phyloP scores from a whole-genome alignment of 2,797 vertebrate species.

The Netta rufina region DNA sequence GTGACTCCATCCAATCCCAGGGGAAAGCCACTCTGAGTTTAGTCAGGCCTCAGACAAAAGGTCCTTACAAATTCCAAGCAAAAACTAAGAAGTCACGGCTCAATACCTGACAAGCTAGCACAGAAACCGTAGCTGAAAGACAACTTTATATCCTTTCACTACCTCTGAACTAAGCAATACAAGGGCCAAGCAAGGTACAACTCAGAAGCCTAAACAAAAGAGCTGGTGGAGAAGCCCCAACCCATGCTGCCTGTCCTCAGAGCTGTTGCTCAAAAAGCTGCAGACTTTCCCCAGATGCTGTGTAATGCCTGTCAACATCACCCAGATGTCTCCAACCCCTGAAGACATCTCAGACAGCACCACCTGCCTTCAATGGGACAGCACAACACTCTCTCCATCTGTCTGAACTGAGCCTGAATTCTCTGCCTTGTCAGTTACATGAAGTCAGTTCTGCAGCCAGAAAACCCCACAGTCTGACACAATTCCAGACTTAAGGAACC shows the following conservation, averaged over 20 bases:
- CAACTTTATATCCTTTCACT: neutral
- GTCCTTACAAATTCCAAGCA: neutral
- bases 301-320: neutral
- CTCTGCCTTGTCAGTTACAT: neutral
- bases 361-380: neutral
- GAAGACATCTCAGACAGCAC: neutral
- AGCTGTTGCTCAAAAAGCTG: neutral
- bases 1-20: neutral
- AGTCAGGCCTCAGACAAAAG: neutral
- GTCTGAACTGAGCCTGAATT: neutral
- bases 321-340: neutral
- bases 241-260: neutral
- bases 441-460: neutral
- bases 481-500: neutral
- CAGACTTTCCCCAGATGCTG: neutral
- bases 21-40: neutral
- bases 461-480: neutral
- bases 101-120: neutral
- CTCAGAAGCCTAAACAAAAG: neutral
- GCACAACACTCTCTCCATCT: neutral
- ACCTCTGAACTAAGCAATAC: neutral
- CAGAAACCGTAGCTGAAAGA: neutral
- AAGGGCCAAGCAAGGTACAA: neutral
- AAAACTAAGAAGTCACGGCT: neutral
- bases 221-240: neutral